Evolutionary conservation across 1,140 invertebrate genomes (phyloP), one percentile per base, ranked within the genome.

Genomic region (Colletes gigas): DNA sequence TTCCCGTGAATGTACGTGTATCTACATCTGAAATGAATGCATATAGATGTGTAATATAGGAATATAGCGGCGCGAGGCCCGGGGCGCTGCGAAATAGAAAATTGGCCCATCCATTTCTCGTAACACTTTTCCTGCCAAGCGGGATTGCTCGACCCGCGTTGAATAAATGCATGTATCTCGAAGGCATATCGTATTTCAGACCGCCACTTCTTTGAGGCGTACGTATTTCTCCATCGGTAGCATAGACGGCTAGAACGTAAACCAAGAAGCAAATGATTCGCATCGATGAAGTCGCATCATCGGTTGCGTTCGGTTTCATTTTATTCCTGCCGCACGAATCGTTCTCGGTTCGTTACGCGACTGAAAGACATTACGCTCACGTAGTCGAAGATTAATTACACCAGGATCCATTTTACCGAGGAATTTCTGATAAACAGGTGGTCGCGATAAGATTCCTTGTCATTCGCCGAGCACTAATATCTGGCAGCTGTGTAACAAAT

Each of bases 21-120:
- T 14, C 44, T 19, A 19, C 47, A 50, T 15, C 9, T n/a, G 50
- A 77, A 63, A 77, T 68, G 57, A 54, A 68, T 76, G 52, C 54
- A 60, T 74, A 41, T 77, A 63, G 65, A 76, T 83, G 77, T 73
- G 78, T 74, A 82, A 78, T 85, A 75, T 74, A 83, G 62, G 66
- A 76, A 84, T 88, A 84, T 82, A 75, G 80, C 67, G 63, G 75
- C 83, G 84, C 87, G 79, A 87, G 78, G 81, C 86, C 78, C 60
- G 66, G 21, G 82, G 76, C 78, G 69, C 70, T 78, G 76, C 76
- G 87, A 89, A 89, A 91, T 86, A 88, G 89, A 91, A 91, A 90
- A 92, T 92, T 91, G 89, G 88, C 89, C 89, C 88, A 92, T 92
- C 84, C 83, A 90, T 90, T 92, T 91, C 87, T 83, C 86, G 84